Base-by-base conservation (phyloP, 2,888 invertebrate genomes). In the Lamellibrachia satsuma region DNA sequence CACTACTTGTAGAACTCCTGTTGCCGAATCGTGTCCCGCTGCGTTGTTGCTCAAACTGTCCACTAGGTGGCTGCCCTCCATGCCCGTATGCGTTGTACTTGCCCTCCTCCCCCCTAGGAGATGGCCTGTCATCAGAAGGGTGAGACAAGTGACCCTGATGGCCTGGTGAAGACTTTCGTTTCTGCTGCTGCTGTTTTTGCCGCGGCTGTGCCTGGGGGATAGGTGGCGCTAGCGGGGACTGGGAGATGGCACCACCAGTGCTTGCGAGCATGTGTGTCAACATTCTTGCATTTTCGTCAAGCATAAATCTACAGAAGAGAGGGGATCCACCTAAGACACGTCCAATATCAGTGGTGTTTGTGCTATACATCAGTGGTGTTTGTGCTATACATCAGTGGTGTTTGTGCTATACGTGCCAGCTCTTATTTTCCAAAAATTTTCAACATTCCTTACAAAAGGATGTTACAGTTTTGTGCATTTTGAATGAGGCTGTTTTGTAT, bases 231-330 rank as follows among this genome's bases (percentile, higher is more conserved):
- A 75, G 75, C 22, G 75, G 75, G 75, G 75, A 75, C 75, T 75
- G 75, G 75, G 15, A 75, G 75, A 75, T 75, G 75, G 75, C 22
- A 22, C 75, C 75, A 75, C 75, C 75, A 2, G 75, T 75, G 75
- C 75, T 75, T 22, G 75, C n/a, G 75, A 75, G 75, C 75, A 75
- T 75, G 22, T 75, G 75, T 2, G 75, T 75, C 75, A 75, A 75
- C 75, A 75, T 75, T 75, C 75, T 75, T n/a, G 75, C 75, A 75
- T 75, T 75, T 75, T 75, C 75, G 75, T 75, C 75, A 75, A 75
- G 75, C 75, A 75, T 75, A 75, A 75, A 75, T 75, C 75, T 75
- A 75, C 75, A 75, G 75, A 75, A 75, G 75, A 75, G 75, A 75
- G 75, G 15, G 75, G n/a, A 75, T 22, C 22, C 75, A 39, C 39